Evolutionary conservation across 1,140 invertebrate genomes (phyloP), one percentile per base, ranked within the genome.

Genomic region (Mercenaria mercenaria): DNA sequence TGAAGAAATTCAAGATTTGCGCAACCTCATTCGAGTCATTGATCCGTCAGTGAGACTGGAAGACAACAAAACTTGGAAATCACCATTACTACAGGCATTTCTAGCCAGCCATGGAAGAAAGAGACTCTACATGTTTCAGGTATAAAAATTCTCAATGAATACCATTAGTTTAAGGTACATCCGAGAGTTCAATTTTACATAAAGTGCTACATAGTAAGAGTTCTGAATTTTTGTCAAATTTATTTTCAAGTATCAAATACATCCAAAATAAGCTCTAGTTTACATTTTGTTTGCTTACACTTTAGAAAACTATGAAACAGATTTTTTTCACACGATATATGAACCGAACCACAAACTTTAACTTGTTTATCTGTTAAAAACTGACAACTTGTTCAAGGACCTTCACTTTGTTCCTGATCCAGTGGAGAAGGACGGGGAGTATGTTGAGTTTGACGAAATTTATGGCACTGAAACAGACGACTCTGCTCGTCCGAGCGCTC

Each of bases 41-140:
- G 79, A 83, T 83, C 43, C 41, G 3, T 34, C 32, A 29, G 23
- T 83, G 29, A 50, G 67, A n/a, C 23, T 83, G 23, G 26, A 84
- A 8, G 26, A 56, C 18, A 26, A 32, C 32, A 76, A 87, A 59
- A 79, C 37, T 10, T 59, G 29, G 72, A 43, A 77, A 34, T 50
- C 52, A 64, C 18, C 37, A 50, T 41, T 43, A 10, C 59, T 91
- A 20, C 23, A 88, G 50, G 52, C n/a, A 15, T 91, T 91, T 56
- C 41, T 81, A 41, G 50, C 69, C 10, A 47, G 52, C n/a, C 85
- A 87, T 76, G 74, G 64, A 23, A 52, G 76, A 72, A 59, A 72
- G 59, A 67, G 89, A 50, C 59, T 89, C 29, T 91, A 91, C 56
- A 81, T 32, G n/a, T 91, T 80, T 79, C 77, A 91, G 80, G 80